Conservation (phyloP, 2,113 vertebrate species). For the Limnothrissa miodon region DNA sequence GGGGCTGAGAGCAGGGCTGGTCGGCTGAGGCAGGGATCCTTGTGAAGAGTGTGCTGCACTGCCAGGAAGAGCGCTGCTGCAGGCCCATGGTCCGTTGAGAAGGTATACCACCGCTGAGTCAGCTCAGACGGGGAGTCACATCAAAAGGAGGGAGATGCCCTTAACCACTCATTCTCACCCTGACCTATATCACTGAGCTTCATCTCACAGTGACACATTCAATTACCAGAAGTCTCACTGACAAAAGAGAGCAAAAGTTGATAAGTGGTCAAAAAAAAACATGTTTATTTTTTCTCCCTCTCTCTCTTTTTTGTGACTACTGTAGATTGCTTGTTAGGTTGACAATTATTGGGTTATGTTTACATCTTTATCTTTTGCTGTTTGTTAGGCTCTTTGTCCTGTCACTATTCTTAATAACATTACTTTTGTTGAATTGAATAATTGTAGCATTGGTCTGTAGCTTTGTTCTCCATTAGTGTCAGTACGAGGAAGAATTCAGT, state of each 20-base stretch:
- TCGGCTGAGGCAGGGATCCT: background rate
- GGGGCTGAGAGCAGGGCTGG: background rate
- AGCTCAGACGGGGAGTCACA: background rate
- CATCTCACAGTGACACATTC: background rate
- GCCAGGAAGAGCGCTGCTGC: background rate
- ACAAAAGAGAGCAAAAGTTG: background rate
- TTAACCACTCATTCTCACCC: background rate
- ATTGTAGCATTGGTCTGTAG: too few relatives aligned
- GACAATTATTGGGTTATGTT: background rate
- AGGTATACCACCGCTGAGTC: constrained; percentile 4
- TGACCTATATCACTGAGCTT: constrained; percentile 11
- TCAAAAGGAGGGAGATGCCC: background rate
- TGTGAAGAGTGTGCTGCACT: background rate
- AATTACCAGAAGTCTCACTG: background rate
- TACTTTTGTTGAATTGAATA: too few relatives aligned
- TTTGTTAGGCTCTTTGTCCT: too few relatives aligned
- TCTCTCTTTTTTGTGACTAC: background rate
- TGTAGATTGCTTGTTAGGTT: too few relatives aligned
- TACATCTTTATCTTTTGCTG: background rate
- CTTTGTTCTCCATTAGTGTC: too few relatives aligned
- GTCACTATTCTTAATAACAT: too few relatives aligned
- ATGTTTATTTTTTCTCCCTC: background rate
- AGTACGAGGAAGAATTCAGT: too few relatives aligned
- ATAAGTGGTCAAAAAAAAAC: background rate
- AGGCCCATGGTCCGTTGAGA: background rate